Evolutionary conservation across 2,113 vertebrate genomes (phyloP).

Genomic region (Poeciliopsis occidentalis): DNA sequence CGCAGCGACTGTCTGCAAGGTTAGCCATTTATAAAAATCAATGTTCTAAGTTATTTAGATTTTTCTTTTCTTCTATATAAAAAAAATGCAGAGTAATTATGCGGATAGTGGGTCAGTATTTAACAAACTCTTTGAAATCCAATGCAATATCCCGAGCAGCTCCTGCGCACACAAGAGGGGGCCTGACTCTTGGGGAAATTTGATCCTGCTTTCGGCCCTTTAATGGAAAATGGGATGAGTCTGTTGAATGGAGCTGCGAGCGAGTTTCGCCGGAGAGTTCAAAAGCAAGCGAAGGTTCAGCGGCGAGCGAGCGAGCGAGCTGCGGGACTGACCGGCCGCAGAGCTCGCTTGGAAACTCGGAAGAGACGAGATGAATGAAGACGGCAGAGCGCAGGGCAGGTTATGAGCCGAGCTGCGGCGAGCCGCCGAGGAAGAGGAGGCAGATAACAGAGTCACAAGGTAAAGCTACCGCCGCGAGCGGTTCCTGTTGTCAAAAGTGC

Average conservation of each 20-base stretch:
- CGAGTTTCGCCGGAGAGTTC: constrained; percentile 49
- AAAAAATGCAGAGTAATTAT: too few relatives aligned
- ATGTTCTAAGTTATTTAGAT: background rate
- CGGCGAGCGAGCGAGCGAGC: background rate
- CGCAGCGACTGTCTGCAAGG: background rate
- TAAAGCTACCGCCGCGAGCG: constrained; percentile 34
- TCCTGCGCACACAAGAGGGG: constrained; percentile 37
- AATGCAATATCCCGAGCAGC: constrained; percentile 74
- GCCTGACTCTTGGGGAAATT: constrained; percentile 70
- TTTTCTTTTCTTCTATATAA: too few relatives aligned
- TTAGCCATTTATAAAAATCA: background rate
- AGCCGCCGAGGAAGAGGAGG: constrained; percentile 47
- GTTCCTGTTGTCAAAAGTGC: background rate
- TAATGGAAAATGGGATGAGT: constrained; percentile 82
- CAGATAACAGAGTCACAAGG: constrained; percentile 68
- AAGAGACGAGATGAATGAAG: constrained; percentile 41
- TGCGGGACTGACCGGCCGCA: constrained; percentile 4
- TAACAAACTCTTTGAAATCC: constrained; percentile 11
- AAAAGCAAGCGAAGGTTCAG: constrained; percentile 25
- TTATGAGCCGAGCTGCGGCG: constrained; percentile 44
- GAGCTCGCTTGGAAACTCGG: background rate
- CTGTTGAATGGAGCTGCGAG: constrained; percentile 74
- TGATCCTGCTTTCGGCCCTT: constrained; percentile 78
- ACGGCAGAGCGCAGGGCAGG: constrained; percentile 19
- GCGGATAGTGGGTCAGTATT: background rate